These are phyloP conservation scores for Catocala fraxini DNA, from an alignment of 2,888 invertebrate species.

Conservation along the genomic window DNA sequence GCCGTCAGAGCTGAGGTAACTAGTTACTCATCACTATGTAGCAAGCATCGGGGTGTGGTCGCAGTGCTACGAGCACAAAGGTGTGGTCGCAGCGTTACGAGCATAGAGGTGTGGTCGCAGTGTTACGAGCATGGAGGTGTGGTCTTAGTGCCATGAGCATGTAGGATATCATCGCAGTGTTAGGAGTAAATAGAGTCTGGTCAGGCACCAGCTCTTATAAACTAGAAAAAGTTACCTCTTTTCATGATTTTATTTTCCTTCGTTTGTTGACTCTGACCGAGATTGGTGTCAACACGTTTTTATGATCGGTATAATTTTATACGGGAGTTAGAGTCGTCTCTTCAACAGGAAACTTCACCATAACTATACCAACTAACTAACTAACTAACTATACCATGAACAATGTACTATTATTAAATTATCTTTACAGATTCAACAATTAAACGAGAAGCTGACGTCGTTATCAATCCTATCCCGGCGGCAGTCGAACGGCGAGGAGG, in stretches of 20 bases:
- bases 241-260: no score
- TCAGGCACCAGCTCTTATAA: no score
- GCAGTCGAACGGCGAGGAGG: constrained; percentile 60
- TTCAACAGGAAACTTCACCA: no score
- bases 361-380: no score
- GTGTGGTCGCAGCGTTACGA: not conserved
- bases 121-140: constrained; percentile 31
- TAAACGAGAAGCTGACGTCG: constrained; percentile 72
- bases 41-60: not conserved
- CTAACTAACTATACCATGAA: no score
- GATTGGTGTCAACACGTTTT: no score
- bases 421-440: constrained; percentile 69
- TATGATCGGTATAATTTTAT: no score
- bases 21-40: no score
- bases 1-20: constrained; percentile 16
- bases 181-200: constrained; percentile 7
- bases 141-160: not conserved
- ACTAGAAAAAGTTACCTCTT: no score
- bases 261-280: no score
- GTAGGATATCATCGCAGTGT: constrained; percentile 62
- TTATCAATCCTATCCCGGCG: constrained; percentile 70
- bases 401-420: no score
- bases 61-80: not conserved
- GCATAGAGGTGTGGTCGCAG: constrained; percentile 61
- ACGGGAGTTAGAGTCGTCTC: no score